A percentile compares a stretch with the other conserved stretches of the same genome.
Conservation (phyloP, 1,140 invertebrate species). For the Apolygus lucorum region DNA sequence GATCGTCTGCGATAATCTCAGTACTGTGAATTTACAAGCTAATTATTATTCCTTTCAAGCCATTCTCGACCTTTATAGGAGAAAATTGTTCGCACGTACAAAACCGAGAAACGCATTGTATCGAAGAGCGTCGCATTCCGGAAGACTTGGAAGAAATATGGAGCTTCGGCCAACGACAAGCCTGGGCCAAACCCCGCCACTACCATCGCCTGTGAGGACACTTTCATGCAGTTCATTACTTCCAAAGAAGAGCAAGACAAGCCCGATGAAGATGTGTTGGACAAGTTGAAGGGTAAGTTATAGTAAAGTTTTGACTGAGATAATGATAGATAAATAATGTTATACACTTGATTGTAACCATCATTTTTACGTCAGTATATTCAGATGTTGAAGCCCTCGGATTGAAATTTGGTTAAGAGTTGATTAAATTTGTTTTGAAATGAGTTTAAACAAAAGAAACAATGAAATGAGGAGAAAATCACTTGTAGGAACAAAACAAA, state of each 20-base stretch:
- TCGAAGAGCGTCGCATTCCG: constrained; percentile 85
- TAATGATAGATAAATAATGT: neutral
- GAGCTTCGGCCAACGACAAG: constrained; percentile 77
- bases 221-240: constrained; percentile 86
- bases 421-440: too few relatives aligned
- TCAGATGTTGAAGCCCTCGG: too few relatives aligned
- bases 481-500: too few relatives aligned
- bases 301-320: neutral
- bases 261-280: constrained; percentile 71
- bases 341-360: too few relatives aligned
- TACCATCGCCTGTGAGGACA: constrained; percentile 88
- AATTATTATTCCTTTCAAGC: constrained; percentile 7
- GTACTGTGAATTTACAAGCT: neutral
- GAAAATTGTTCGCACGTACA: constrained; percentile 79
- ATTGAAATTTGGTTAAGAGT: too few relatives aligned
- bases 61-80: too few relatives aligned
- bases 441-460: too few relatives aligned
- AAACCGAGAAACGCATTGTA: constrained; percentile 83
- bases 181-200: constrained; percentile 94
- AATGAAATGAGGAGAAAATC: too few relatives aligned
- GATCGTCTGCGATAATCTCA: too few relatives aligned
- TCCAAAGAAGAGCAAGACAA: constrained; percentile 79
- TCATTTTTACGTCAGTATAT: too few relatives aligned
- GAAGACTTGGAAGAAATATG: constrained; percentile 93
- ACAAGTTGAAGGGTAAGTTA: constrained; percentile 54